Base-by-base conservation (phyloP, 2,113 vertebrate species). In the Procavia capensis region DNA sequence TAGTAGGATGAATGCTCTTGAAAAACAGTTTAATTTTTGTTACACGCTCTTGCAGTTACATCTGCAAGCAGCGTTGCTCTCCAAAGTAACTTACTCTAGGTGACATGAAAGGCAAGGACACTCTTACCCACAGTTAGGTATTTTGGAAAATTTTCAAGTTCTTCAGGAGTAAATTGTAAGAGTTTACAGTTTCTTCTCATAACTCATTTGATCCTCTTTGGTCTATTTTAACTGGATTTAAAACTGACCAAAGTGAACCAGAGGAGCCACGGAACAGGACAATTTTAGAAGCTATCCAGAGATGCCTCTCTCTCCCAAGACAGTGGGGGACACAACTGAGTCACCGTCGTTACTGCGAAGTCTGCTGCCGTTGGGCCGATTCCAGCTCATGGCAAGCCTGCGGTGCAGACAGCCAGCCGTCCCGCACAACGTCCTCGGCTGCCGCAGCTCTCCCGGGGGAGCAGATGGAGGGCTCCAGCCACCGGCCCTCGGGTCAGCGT, bases 1-100 rank as follows among this genome's bases (percentile, higher is more conserved):
- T 90, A 91, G 82, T 78, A 93, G 50, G 31, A 76, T 66, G 45
- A 54, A 86, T 85, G 17, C 20, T 85, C 54, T 70, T 90, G 13
- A 31, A 72, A 88, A 61, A 50, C 13, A 7, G 24, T 29, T 84
- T 94, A 70, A 61, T 90, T 63, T 74, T 25, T 20, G 22, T 61
- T 66, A 80, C 79, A 84, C 27, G 31, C 1, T 27, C 27, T 39
- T 8, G 34, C 36, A 59, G 20, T 78, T 31, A 6, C 19, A 82
- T 75, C 75, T 87, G 16, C 76, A 75, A 81, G 66, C 59, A 68
- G 34, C 75, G 34, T 68, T 39, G 31, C 20, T 90, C 43, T 76
- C 59, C 80, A 85, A 80, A 45, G 36, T 81, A 66, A 45, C 41
- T 86, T 39, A 83, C 31, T 70, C 59, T 78, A 70, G 88, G 76